A percentile compares a stretch with the other conserved stretches of the same genome.
Evolutionary conservation across 2,888 invertebrate genomes (phyloP).

Genomic region (Leptogaster cylindrica): DNA sequence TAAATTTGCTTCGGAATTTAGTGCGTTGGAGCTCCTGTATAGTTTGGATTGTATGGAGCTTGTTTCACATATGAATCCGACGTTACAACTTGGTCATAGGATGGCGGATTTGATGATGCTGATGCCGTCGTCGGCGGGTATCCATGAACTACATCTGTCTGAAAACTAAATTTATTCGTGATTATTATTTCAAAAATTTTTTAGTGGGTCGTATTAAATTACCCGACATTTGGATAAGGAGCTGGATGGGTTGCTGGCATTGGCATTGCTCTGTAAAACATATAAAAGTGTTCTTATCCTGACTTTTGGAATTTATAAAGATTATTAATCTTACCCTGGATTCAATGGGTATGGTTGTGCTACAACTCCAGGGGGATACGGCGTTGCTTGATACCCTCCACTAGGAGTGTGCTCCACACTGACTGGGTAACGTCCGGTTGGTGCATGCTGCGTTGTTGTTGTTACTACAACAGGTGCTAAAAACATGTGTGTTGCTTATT

Average conservation of each 20-base stretch:
- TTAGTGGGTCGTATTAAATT: background rate
- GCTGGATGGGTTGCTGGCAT: conserved; percentile 22
- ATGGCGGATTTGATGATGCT: conserved; percentile 44
- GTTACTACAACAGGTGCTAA: conserved; percentile 41
- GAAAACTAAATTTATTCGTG: background rate
- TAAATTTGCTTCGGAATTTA: conserved; percentile 11
- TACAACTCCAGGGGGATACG: conserved; percentile 33
- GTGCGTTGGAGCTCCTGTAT: conserved; percentile 9
- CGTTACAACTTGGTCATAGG: conserved; percentile 47
- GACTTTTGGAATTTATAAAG: background rate
- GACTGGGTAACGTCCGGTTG: conserved; percentile 40
- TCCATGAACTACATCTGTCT: background rate
- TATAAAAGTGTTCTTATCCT: conserved; percentile 9
- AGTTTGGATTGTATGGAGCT: conserved; percentile 47
- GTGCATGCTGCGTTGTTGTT: conserved; percentile 23
- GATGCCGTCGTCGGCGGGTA: conserved; percentile 29
- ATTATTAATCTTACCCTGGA: conserved; percentile 38
- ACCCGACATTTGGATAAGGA: conserved; percentile 11
- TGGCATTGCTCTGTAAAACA: conserved; percentile 21
- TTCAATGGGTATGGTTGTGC: conserved; percentile 42
- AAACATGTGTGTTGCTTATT: conserved; percentile 18
- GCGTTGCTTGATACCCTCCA: conserved; percentile 42
- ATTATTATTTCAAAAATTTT: no score
- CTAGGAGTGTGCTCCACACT: conserved; percentile 40
- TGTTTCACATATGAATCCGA: conserved; percentile 44